A percentile compares a stretch with the other conserved stretches of the same genome.
Conservation (phyloP, 2,888 invertebrate species). For the Rhyacophila evoluta region DNA sequence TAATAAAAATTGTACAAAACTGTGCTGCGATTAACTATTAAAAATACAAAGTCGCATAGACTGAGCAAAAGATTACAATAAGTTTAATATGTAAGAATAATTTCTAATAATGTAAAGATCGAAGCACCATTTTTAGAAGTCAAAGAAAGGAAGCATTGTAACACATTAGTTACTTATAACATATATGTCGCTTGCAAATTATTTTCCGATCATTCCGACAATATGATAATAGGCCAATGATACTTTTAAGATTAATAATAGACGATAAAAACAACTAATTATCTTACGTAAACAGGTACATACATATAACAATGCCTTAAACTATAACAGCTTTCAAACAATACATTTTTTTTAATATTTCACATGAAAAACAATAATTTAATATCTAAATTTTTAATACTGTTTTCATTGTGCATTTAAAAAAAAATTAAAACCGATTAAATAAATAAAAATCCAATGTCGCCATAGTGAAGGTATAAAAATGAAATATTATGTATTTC, state of each 20-base stretch:
- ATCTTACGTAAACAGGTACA: not conserved
- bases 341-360: not conserved
- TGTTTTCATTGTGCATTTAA: not conserved
- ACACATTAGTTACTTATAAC: too few species aligned
- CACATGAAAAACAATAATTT: not conserved
- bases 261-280: too few species aligned
- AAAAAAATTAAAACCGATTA: too few species aligned
- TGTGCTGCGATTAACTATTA: not conserved
- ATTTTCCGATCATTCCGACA: too few species aligned
- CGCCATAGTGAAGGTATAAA: too few species aligned
- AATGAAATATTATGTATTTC: too few species aligned
- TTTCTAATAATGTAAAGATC: not conserved
- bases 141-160: not conserved
- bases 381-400: not conserved
- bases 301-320: not conserved
- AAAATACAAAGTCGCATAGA: not conserved
- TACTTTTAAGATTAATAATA: too few species aligned
- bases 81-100: not conserved
- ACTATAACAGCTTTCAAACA: not conserved
- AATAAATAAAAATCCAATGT: too few species aligned
- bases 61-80: conserved; percentile 10
- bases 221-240: too few species aligned
- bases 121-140: conserved; percentile 19
- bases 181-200: too few species aligned
- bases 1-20: not conserved